These are phyloP conservation scores for Argyra leucocephala DNA, from an alignment of 2,888 invertebrate species.

Conservation along the genomic window DNA sequence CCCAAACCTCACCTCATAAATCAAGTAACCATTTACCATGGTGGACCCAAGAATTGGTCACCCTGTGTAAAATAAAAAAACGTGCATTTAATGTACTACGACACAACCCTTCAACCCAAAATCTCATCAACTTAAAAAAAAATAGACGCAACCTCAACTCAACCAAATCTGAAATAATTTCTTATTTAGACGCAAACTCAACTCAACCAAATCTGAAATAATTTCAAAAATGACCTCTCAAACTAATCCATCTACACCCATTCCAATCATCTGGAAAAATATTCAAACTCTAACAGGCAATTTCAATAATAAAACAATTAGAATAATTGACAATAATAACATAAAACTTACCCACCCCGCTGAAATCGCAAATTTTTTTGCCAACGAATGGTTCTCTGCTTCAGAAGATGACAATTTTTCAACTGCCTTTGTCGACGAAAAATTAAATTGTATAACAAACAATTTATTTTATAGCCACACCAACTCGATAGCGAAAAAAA, in stretches of 20 bases:
- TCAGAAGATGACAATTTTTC: constrained; percentile 2
- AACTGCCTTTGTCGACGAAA: not conserved
- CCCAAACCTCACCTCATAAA: constrained; percentile 7
- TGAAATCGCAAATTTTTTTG: constrained; percentile 11
- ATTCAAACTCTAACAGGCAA: not conserved
- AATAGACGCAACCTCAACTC: constrained; percentile 10
- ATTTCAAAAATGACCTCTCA: not conserved
- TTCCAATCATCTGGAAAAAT: constrained; percentile 10
- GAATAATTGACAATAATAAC: constrained; percentile 3
- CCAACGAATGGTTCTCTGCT: not conserved
- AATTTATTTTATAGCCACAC: not conserved
- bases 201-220: not conserved
- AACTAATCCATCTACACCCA: not conserved
- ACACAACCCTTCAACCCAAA: not conserved
- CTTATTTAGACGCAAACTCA: constrained; percentile 10
- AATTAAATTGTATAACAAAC: not conserved
- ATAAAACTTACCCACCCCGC: not conserved
- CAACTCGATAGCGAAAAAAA: not conserved
- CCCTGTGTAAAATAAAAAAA: constrained; percentile 10
- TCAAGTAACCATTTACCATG: constrained; percentile 1
- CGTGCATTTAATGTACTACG: constrained; percentile 7
- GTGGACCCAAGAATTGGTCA: constrained; percentile 14
- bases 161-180: not conserved
- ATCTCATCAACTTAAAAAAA: constrained; percentile 13
- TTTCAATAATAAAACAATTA: not conserved